These are phyloP conservation scores for Salmo trutta DNA, from an alignment of 2,797 vertebrate species.

Conservation along the genomic window DNA sequence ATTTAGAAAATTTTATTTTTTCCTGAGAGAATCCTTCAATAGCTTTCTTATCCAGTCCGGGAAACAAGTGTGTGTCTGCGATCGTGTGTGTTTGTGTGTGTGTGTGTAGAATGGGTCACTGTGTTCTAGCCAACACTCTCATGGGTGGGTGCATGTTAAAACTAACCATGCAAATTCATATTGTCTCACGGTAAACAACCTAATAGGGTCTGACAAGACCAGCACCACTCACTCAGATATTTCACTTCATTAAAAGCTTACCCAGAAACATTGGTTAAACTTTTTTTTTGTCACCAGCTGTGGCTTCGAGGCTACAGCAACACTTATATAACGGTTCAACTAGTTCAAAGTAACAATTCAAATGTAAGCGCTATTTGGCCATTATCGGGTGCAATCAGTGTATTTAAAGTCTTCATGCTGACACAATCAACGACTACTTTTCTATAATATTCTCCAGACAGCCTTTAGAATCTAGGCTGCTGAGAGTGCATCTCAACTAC, in stretches of 20 bases:
- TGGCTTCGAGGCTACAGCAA: conserved; percentile 17
- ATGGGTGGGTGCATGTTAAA: conserved; percentile 45
- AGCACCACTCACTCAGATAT: conserved; percentile 50
- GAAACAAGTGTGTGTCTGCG: conserved; percentile 62
- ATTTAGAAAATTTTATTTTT: conserved; percentile 70
- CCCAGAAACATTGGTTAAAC: neutral
- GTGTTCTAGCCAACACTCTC: conserved; percentile 58
- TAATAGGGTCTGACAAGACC: conserved; percentile 32
- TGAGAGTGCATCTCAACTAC: conserved; percentile 67
- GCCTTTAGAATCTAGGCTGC: conserved; percentile 18
- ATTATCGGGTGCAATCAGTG: conserved; percentile 32
- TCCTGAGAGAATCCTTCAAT: conserved; percentile 85
- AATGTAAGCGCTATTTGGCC: conserved; percentile 53
- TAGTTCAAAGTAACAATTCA: conserved; percentile 30
- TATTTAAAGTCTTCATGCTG: conserved; percentile 2
- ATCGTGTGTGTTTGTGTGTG: neutral
- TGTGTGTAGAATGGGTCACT: conserved; percentile 25
- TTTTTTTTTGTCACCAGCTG: neutral
- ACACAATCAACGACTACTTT: conserved; percentile 21
- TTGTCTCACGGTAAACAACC: conserved; percentile 28
- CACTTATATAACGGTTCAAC: conserved; percentile 24
- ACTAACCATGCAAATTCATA: conserved; percentile 26
- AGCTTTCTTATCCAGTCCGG: conserved; percentile 73
- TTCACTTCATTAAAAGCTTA: conserved; percentile 61
- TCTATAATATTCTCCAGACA: conserved; percentile 21